Conservation (phyloP, 2,113 vertebrate species). For the Lethenteron reissneri region DNA sequence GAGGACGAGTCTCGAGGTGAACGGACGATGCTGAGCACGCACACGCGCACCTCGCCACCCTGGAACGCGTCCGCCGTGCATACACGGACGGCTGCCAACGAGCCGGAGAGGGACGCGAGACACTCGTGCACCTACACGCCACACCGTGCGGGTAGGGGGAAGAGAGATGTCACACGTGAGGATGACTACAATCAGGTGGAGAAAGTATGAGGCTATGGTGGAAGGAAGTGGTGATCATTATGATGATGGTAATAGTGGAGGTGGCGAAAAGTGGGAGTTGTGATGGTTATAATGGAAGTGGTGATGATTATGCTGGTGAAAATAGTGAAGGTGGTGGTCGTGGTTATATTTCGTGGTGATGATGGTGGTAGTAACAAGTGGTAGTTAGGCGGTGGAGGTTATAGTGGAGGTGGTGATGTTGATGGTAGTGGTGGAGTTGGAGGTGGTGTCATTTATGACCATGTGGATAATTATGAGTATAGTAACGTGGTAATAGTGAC, state of each 20-base stretch:
- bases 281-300: neutral
- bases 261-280: neutral
- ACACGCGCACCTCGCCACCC: conserved; percentile 35
- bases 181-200: neutral
- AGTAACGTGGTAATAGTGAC: too few species aligned
- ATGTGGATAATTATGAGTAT: too few species aligned
- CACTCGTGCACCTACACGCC: conserved; percentile 17
- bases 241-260: neutral
- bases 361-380: too few species aligned
- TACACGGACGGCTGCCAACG: conserved; percentile 24
- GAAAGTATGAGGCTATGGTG: neutral
- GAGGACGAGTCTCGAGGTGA: neutral
- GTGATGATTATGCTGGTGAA: too few species aligned
- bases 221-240: neutral
- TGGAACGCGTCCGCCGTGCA: conserved; percentile 44
- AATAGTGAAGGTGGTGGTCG: too few species aligned
- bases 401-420: too few species aligned
- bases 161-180: neutral
- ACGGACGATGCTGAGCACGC: conserved; percentile 18
- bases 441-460: too few species aligned
- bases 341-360: too few species aligned
- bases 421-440: too few species aligned
- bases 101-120: neutral
- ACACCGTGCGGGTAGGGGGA: conserved; percentile 16
- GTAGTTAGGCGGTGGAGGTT: too few species aligned